Percentiles rank a stretch among this genome's conserved stretches.
phyloP scores from a whole-genome alignment of 2,113 vertebrate genomes.

The Cephalophus harveyi region DNA sequence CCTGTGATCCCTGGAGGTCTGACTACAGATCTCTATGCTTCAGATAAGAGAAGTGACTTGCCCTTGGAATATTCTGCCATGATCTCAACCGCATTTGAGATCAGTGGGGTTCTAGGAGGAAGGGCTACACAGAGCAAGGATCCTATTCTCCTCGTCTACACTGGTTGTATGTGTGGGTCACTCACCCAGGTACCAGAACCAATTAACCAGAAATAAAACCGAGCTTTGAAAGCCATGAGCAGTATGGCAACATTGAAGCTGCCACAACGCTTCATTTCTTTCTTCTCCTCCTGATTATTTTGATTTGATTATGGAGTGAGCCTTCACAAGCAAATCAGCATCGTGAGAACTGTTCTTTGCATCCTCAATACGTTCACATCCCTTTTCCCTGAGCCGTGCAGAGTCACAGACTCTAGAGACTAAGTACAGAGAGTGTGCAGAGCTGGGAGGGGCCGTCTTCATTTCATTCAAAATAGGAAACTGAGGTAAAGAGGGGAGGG shows the following conservation, averaged over 20 bases:
- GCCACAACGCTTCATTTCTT: not conserved
- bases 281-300: not conserved
- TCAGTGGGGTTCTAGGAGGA: not conserved
- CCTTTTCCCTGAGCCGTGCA: not conserved
- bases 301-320: not conserved
- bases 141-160: not conserved
- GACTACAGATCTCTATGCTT: not conserved
- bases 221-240: not conserved
- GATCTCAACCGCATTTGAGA: not conserved
- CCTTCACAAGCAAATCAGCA: not conserved
- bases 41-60: not conserved
- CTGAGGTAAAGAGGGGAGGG: not conserved
- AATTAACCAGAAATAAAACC: not conserved
- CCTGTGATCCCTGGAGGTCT: not conserved
- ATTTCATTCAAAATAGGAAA: not conserved
- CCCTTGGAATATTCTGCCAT: not conserved
- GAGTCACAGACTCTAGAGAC: not conserved
- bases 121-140: not conserved
- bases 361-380: not conserved
- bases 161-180: not conserved
- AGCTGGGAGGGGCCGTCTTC: not conserved
- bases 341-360: not conserved
- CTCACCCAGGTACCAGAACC: not conserved
- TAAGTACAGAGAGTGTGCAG: accelerated
- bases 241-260: not conserved